Percentiles rank a stretch among this genome's conserved stretches.
Conservation (phyloP, 2,797 vertebrate genomes). For the Tiaroga cobitis region DNA sequence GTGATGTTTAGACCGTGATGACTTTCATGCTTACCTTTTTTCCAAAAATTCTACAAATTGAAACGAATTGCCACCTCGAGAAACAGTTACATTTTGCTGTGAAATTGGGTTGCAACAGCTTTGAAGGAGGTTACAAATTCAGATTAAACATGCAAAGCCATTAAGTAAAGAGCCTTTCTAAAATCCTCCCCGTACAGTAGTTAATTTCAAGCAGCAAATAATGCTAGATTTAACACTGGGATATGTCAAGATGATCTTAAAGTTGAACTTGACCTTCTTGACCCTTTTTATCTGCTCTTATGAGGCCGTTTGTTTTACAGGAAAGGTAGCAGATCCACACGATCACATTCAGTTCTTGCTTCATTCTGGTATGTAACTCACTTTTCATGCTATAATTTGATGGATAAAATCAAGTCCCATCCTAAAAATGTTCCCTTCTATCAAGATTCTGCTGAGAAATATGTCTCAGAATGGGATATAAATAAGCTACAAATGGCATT, state of each 20-base stretch:
- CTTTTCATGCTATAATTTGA: not conserved
- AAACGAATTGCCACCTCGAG: rapidly evolving
- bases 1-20: not conserved
- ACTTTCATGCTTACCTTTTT: not conserved
- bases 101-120: not conserved
- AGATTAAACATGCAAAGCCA: not conserved
- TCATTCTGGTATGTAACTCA: not conserved
- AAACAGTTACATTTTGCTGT: not conserved
- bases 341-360: not conserved
- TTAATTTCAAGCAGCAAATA: not conserved
- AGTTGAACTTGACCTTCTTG: not conserved
- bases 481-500: not conserved
- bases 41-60: not conserved
- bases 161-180: not conserved
- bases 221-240: not conserved
- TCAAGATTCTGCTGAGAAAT: not conserved
- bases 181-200: not conserved
- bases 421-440: not conserved
- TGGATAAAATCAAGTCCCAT: not conserved
- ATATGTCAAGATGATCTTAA: not conserved
- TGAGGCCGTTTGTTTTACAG: not conserved
- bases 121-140: not conserved
- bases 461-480: not conserved
- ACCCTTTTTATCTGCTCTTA: not conserved
- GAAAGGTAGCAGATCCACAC: not conserved